phyloP scores from a whole-genome alignment of 1,140 invertebrate species.

The Telenomus remus region DNA sequence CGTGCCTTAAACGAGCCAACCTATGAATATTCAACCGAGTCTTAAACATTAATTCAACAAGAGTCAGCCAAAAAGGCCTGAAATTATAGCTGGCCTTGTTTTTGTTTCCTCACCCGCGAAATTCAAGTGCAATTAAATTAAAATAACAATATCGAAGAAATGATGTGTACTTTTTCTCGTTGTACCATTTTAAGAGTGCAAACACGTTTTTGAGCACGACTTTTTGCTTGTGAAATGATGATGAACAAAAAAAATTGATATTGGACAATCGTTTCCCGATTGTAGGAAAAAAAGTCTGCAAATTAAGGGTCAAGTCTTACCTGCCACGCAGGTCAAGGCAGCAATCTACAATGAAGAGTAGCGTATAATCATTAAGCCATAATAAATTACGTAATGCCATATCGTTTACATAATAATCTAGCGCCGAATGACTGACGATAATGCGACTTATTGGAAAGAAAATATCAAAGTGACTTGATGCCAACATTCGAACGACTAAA shows the following conservation, averaged over 20 bases:
- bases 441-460: slow-evolving; percentile 24
- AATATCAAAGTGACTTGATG: slow-evolving; percentile 16
- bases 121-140: slow-evolving; percentile 48
- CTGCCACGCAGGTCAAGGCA: slow-evolving; percentile 61
- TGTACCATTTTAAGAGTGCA: slow-evolving; percentile 8
- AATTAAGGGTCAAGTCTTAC: slow-evolving; percentile 58
- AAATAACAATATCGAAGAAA: slow-evolving; percentile 2
- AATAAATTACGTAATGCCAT: slow-evolving; percentile 75
- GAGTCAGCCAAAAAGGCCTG: too few species aligned
- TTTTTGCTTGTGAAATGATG: slow-evolving; percentile 3
- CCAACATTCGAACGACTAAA: neutral
- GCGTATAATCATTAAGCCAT: slow-evolving; percentile 70
- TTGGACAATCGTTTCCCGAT: slow-evolving; percentile 31
- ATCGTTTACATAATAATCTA: slow-evolving; percentile 69
- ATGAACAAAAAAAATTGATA: slow-evolving; percentile 16
- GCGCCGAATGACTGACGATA: slow-evolving; percentile 64
- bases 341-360: slow-evolving; percentile 68
- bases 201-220: neutral
- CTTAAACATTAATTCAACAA: too few species aligned
- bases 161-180: slow-evolving; percentile 9
- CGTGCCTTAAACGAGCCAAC: slow-evolving; percentile 60
- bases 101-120: slow-evolving; percentile 17
- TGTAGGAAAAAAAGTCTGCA: slow-evolving; percentile 29
- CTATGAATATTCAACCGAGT: slow-evolving; percentile 55
- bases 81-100: neutral